Evolutionary conservation across 2,113 vertebrate species (phyloP).

Genomic region (Falcunculus frontatus): DNA sequence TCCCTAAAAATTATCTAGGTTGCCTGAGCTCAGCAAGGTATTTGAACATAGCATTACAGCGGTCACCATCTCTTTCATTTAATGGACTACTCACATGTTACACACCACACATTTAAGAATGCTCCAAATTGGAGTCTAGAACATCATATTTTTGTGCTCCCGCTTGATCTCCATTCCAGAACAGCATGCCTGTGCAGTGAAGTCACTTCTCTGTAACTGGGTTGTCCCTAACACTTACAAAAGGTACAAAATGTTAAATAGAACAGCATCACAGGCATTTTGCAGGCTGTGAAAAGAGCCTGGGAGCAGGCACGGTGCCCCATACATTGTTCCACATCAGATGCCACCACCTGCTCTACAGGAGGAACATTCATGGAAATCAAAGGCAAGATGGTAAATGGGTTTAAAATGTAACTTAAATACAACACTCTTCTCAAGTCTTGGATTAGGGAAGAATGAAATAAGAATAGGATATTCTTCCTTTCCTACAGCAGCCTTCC

Average conservation of each 20-base stretch:
- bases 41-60: neutral
- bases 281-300: neutral
- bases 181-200: neutral
- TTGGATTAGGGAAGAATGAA: neutral
- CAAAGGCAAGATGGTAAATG: neutral
- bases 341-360: neutral
- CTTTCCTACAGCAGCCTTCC: neutral
- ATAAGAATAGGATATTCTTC: neutral
- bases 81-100: neutral
- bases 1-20: neutral
- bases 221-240: neutral
- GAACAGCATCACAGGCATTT: neutral
- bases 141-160: neutral
- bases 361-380: neutral
- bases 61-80: neutral
- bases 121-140: neutral
- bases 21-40: neutral
- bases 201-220: neutral
- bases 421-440: neutral
- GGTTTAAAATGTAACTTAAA: neutral
- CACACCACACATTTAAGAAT: neutral
- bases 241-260: neutral
- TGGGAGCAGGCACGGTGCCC: neutral
- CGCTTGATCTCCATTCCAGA: neutral
- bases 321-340: neutral